These are phyloP conservation scores for Pangasius djambal DNA, from an alignment of 2,797 vertebrate species.

Conservation along the genomic window DNA sequence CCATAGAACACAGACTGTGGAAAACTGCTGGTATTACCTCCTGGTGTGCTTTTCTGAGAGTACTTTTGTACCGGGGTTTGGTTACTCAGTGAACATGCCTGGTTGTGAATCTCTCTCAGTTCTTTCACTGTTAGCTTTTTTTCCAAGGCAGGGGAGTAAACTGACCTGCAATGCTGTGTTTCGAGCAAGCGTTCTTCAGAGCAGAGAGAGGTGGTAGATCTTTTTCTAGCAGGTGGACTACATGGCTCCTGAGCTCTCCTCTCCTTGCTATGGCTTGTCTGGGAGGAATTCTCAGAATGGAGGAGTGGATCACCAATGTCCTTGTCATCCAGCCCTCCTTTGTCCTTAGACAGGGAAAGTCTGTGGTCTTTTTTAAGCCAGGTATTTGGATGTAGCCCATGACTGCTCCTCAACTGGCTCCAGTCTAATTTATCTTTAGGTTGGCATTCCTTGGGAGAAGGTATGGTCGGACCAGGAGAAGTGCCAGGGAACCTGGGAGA, in stretches of 20 bases:
- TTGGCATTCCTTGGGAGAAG: conserved; percentile 59
- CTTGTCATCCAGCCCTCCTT: conserved; percentile 66
- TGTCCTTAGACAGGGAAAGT: conserved; percentile 74
- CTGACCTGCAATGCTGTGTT: conserved; percentile 64
- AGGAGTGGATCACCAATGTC: conserved; percentile 42
- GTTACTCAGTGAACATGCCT: conserved; percentile 47
- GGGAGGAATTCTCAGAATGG: conserved; percentile 4
- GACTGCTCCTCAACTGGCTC: conserved; percentile 64
- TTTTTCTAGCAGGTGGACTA: conserved; percentile 35
- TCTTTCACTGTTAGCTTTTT: conserved; percentile 70
- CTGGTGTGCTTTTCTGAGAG: conserved; percentile 39
- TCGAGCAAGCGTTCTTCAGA: conserved; percentile 72
- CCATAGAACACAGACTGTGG: conserved; percentile 76
- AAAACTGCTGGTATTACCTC: conserved; percentile 56
- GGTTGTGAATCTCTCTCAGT: conserved; percentile 65
- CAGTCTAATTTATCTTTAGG: conserved; percentile 65
- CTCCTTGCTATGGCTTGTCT: conserved; percentile 11
- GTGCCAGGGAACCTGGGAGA: conserved; percentile 54
- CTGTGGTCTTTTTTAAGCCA: conserved; percentile 79
- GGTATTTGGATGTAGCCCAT: conserved; percentile 79
- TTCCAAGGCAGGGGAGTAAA: conserved; percentile 65
- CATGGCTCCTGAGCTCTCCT: not conserved
- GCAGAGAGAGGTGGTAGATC: conserved; percentile 65
- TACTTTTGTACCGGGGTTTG: conserved; percentile 6
- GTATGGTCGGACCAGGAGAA: conserved; percentile 51